Evolutionary conservation across 2,797 vertebrate genomes (phyloP).

Genomic region (Tokudaia muenninki): DNA sequence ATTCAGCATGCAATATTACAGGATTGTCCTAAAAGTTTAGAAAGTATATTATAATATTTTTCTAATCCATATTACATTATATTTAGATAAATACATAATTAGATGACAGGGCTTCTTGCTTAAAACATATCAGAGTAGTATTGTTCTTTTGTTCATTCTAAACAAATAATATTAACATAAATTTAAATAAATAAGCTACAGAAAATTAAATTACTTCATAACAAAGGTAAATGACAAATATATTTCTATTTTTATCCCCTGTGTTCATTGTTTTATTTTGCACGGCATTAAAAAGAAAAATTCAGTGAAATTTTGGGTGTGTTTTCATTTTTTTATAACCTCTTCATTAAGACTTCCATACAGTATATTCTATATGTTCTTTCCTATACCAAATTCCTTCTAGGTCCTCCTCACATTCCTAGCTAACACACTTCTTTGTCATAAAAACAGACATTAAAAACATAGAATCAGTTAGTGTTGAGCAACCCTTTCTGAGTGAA

Average conservation of each 20-base stretch:
- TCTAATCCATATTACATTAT: neutral
- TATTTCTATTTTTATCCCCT: fast-evolving
- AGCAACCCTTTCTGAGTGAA: neutral
- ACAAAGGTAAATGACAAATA: neutral
- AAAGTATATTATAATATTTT: neutral
- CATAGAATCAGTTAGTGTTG: neutral
- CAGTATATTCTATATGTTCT: neutral
- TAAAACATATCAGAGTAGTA: neutral
- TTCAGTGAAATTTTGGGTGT: neutral
- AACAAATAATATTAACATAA: neutral
- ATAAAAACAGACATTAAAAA: neutral
- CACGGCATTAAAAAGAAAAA: neutral
- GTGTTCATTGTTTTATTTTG: neutral
- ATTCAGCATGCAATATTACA: neutral
- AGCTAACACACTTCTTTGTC: too few species aligned
- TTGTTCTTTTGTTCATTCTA: neutral
- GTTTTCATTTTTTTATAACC: neutral
- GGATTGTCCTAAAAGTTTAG: neutral
- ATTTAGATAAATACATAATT: neutral
- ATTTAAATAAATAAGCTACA: neutral
- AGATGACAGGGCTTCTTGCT: neutral
- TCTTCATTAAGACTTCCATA: neutral
- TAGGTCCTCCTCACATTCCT: neutral
- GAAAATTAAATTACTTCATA: neutral
- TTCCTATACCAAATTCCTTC: neutral